These are phyloP conservation scores for Formica aserva DNA, from an alignment of 2,888 invertebrate genomes.

Conservation along the genomic window DNA sequence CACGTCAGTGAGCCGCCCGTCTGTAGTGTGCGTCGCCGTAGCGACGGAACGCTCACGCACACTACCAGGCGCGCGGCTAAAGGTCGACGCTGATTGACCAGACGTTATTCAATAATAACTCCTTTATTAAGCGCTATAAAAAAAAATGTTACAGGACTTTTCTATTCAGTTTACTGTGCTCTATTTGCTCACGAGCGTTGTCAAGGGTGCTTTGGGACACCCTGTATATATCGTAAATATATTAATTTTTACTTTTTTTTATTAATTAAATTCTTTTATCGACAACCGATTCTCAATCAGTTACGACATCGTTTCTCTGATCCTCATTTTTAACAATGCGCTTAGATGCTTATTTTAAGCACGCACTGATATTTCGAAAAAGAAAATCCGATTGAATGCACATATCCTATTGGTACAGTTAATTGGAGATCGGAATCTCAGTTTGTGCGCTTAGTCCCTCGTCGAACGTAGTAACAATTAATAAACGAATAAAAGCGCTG, in stretches of 20 bases:
- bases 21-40: no score
- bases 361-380: neutral
- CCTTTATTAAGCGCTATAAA: no score
- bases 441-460: conserved; percentile 3
- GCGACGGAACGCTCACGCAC: no score
- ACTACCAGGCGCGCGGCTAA: no score
- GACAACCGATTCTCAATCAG: neutral
- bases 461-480: conserved; percentile 39
- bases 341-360: neutral
- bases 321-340: neutral
- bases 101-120: no score
- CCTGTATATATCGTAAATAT: neutral
- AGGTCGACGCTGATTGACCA: no score
- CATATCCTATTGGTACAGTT: conserved; percentile 82
- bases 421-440: conserved; percentile 84
- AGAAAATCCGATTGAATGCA: conserved; percentile 10
- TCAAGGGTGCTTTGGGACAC: no score
- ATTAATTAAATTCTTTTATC: neutral
- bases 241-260: neutral
- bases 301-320: neutral
- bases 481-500: conserved; percentile 18
- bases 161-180: no score
- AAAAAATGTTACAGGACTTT: no score
- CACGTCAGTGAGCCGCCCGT: no score
- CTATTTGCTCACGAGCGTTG: no score